Evolutionary conservation across 2,888 invertebrate species (phyloP).

Genomic region (Galerucella pusilla): DNA sequence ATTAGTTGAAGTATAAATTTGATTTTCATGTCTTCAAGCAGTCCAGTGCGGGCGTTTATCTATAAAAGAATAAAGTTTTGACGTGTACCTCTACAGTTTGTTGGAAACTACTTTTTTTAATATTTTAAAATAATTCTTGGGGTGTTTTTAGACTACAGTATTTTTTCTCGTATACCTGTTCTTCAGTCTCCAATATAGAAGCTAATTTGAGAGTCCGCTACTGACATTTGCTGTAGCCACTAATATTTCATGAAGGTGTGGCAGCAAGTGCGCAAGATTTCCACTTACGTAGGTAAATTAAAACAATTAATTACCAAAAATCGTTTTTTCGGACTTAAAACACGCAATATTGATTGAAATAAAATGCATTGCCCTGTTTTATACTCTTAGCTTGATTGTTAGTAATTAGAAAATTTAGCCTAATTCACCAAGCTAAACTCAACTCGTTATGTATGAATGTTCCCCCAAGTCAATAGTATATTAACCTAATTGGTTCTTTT

Average conservation of each 20-base stretch:
- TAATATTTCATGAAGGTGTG: no score
- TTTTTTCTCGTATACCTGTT: no score
- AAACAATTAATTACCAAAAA: constrained; percentile 29
- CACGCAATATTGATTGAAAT: constrained; percentile 34
- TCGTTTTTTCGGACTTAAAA: constrained; percentile 15
- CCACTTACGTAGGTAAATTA: constrained; percentile 19
- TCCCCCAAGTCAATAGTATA: constrained; percentile 24
- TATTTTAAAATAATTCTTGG: no score
- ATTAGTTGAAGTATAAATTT: constrained; percentile 9
- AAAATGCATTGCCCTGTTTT: constrained; percentile 28
- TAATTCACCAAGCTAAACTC: constrained; percentile 28
- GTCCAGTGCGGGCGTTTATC: background rate
- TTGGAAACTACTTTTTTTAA: no score
- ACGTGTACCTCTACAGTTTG: no score
- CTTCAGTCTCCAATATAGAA: no score
- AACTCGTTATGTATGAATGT: constrained; percentile 29
- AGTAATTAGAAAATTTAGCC: constrained; percentile 33
- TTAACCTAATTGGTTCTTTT: constrained; percentile 11
- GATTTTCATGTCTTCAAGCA: no score
- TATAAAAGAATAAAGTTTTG: background rate
- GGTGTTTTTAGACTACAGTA: no score
- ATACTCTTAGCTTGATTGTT: constrained; percentile 18
- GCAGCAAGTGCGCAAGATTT: constrained; percentile 8
- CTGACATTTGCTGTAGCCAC: no score
- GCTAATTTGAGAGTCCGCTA: no score